A percentile compares a stretch with the other conserved stretches of the same genome.
Conservation (phyloP, 2,888 invertebrate genomes). For the Lamproptera curius region DNA sequence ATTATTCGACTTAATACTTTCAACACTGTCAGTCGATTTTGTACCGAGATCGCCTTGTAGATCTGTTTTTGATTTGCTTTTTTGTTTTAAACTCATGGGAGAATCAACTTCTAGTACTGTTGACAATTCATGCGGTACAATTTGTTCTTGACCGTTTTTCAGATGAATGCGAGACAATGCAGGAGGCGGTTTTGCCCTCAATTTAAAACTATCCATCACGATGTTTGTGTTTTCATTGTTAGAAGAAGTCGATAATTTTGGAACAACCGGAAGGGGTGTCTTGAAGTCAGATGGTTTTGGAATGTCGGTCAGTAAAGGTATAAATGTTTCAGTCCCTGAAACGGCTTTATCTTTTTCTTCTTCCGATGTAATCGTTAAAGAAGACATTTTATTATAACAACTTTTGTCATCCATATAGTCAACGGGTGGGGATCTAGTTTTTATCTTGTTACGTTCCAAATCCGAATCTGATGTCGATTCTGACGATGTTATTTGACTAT, state of each 20-base stretch:
- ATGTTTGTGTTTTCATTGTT: constrained; percentile 14
- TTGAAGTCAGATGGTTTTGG: constrained; percentile 47
- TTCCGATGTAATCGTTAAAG: constrained; percentile 23
- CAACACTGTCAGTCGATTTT: constrained; percentile 26
- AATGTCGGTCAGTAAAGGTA: constrained; percentile 50
- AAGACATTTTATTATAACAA: constrained; percentile 25
- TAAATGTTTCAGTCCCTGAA: constrained; percentile 33
- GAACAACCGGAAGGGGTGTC: constrained; percentile 22
- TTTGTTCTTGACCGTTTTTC: constrained; percentile 47
- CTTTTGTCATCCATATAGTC: constrained; percentile 24
- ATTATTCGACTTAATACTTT: constrained; percentile 21
- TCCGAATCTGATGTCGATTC: constrained; percentile 57
- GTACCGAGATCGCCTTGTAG: constrained; percentile 33
- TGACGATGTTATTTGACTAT: constrained; percentile 58
- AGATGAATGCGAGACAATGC: constrained; percentile 57
- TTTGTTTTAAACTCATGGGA: constrained; percentile 74
- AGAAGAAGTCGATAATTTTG: constrained; percentile 12
- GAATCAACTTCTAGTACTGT: constrained; percentile 84
- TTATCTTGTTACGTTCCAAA: constrained; percentile 42
- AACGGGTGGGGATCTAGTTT: constrained; percentile 19
- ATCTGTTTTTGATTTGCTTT: constrained; percentile 43
- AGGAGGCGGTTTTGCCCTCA: constrained; percentile 59
- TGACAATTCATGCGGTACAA: constrained; percentile 80
- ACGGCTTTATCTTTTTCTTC: constrained; percentile 23
- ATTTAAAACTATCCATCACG: constrained; percentile 30